Evolutionary conservation across 2,113 vertebrate genomes (phyloP).

Genomic region (Psophia crepitans): DNA sequence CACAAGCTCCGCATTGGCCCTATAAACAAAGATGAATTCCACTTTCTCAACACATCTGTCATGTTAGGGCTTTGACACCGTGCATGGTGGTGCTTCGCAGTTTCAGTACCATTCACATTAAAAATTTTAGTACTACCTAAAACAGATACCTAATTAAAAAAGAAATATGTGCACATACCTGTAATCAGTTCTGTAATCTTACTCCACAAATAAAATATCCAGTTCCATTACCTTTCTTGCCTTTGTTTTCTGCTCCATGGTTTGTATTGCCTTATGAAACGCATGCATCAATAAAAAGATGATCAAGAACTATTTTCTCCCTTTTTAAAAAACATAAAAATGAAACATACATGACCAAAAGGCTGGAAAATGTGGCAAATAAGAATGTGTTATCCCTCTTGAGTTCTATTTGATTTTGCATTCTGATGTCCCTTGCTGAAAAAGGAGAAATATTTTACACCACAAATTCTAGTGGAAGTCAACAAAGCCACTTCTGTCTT

Average conservation of each 20-base stretch:
- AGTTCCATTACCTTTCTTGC: neutral
- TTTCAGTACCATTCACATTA: neutral
- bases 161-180: neutral
- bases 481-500: neutral
- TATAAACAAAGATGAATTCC: constrained; percentile 33
- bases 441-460: neutral
- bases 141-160: neutral
- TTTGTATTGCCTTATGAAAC: neutral
- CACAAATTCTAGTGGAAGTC: neutral
- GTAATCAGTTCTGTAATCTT: neutral
- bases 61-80: neutral
- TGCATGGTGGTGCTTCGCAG: neutral
- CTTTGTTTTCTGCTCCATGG: neutral
- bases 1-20: neutral
- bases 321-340: neutral
- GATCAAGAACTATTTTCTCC: neutral
- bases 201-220: neutral
- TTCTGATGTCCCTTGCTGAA: neutral
- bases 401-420: neutral
- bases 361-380: neutral
- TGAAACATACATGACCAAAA: neutral
- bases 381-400: neutral
- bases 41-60: constrained; percentile 6
- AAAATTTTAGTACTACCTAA: neutral
- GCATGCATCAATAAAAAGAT: neutral